These are phyloP conservation scores for Notarius lentiginosus DNA, from an alignment of 2,113 vertebrate genomes.

Conservation along the genomic window DNA sequence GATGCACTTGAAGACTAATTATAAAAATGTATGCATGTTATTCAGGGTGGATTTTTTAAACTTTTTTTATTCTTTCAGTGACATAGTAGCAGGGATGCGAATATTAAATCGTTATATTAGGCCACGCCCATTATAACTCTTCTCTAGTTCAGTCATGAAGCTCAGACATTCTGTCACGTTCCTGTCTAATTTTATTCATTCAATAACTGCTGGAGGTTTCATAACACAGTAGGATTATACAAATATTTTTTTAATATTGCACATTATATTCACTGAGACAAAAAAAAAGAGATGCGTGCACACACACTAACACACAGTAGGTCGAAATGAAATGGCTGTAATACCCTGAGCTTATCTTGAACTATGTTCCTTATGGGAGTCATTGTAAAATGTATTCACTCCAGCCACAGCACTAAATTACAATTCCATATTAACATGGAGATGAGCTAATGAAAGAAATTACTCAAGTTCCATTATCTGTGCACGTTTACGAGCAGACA, in stretches of 20 bases:
- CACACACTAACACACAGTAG: background rate
- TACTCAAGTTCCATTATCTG: constrained; percentile 43
- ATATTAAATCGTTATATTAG: background rate
- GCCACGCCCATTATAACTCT: background rate
- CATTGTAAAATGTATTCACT: constrained; percentile 43
- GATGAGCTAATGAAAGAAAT: constrained; percentile 53
- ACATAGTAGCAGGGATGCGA: background rate
- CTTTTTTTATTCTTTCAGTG: background rate
- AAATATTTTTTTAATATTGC: constrained; percentile 7
- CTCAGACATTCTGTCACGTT: background rate
- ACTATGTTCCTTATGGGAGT: constrained; percentile 28
- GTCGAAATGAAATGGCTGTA: constrained; percentile 21
- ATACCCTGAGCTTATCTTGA: constrained; percentile 32
- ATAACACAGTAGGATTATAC: background rate
- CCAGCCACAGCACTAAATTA: constrained; percentile 36
- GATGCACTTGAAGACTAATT: background rate
- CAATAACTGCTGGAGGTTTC: background rate
- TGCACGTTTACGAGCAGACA: constrained; percentile 40
- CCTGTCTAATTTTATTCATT: background rate
- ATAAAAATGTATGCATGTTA: background rate
- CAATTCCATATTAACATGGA: constrained; percentile 44
- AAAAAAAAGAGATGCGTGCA: background rate
- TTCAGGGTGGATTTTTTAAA: no score
- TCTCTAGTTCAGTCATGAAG: background rate
- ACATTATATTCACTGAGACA: background rate